Conservation (phyloP, 1,140 invertebrate species). For the Caligus rogercresseyi region DNA sequence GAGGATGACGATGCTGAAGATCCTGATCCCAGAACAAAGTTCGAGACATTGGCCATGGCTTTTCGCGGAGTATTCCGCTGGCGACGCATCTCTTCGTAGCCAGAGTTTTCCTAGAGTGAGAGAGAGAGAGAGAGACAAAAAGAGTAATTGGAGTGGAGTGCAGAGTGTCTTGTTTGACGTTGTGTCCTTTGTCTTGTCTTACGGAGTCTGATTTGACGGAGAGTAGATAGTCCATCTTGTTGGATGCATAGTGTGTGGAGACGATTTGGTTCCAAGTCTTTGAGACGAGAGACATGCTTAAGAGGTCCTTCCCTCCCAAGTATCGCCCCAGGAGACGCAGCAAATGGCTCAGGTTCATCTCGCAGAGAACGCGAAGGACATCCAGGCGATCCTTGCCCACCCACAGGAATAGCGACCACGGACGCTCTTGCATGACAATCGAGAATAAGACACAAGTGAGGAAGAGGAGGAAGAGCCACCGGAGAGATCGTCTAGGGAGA, state of each 20-base stretch:
- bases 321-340: not conserved
- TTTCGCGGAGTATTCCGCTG: not conserved
- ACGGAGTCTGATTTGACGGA: not conserved
- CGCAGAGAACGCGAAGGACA: not conserved
- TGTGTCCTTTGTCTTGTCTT: not conserved
- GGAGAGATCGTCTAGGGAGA: not conserved
- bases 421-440: not conserved
- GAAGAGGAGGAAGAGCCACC: too few species aligned
- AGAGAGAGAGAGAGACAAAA: constrained; percentile 2
- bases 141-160: not conserved
- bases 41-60: constrained; percentile 12
- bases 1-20: not conserved
- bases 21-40: not conserved
- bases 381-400: not conserved
- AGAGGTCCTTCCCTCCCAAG: not conserved
- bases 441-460: too few species aligned
- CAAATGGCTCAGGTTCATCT: not conserved
- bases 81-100: not conserved
- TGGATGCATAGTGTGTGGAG: not conserved
- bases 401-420: not conserved
- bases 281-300: not conserved
- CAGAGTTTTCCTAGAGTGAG: not conserved
- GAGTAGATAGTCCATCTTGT: not conserved
- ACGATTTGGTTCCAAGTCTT: not conserved
- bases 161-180: not conserved